Base-by-base conservation (phyloP, 2,888 invertebrate genomes). In the Phaonia tiefii region DNA sequence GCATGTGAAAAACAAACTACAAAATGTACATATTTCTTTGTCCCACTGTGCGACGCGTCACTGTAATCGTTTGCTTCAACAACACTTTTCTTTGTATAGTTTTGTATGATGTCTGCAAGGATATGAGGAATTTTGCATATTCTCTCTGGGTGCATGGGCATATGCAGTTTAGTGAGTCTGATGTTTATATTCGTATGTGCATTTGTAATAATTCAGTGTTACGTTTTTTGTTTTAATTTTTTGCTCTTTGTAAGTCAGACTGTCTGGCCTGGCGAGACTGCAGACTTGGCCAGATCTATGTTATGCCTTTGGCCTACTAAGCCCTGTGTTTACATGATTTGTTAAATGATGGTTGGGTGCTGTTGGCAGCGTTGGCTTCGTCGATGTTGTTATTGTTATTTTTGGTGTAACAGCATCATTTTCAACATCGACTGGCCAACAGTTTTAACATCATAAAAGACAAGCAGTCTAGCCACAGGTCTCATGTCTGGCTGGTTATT, bases 381-480 rank as follows among this genome's bases (percentile, higher is more conserved):
- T 26, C 39, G 22, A 3, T 51, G n/a, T 39, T 58, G 54, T 72
- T 54, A 39, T 69, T 79, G 37, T 60, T 54, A 17, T 39, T 75
- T 10, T 60, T 66, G 70, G 26, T 49, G 66, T 42, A 60, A 17
- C 60, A 63, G 63, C 63, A 63, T 63, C 60, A 10, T 60, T 60
- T 60, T n/a, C 15, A 7, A n/a, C 60, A 39, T 15, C 37, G 42
- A 20, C 60, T n/a, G 2, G 49, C 20, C 49, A 49, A 5, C 49
- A 49, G 20, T 2, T 17, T 20, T 20, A 58, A 60, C 15, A 58
- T 37, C 58, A 37, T 63, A 75, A 77, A 75, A 81, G 81, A 81
- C 81, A 81, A 78, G 78, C 81, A 81, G 81, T 81, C 81, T 81
- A 78, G 81, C 81, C 81, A 78, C 81, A 81, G 81, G 78, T 81